phyloP scores from a whole-genome alignment of 2,888 invertebrate species.

The Synergus japonicus region DNA sequence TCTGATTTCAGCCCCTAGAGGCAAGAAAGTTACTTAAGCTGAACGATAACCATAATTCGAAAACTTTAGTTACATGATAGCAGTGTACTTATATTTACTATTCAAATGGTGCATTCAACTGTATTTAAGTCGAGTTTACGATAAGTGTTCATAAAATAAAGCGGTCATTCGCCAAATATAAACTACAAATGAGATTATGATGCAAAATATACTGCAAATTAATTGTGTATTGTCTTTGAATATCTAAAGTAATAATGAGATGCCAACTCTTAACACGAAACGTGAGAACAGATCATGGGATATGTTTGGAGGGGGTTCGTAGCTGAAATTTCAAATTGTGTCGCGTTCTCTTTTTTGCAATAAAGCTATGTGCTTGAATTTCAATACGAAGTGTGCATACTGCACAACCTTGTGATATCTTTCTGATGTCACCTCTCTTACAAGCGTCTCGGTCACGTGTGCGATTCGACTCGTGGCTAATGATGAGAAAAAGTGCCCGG shows the following conservation, averaged over 20 bases:
- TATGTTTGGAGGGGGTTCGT: background rate
- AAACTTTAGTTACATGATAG: slow-evolving; percentile 10
- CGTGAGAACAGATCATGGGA: slow-evolving; percentile 12
- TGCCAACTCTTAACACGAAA: background rate
- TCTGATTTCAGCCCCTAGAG: slow-evolving; percentile 20
- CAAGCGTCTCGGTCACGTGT: slow-evolving; percentile 19
- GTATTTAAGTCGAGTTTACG: background rate
- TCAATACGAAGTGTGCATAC: background rate
- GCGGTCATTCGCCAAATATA: background rate
- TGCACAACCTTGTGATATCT: slow-evolving; percentile 1
- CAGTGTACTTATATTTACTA: background rate
- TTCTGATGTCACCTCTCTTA: slow-evolving; percentile 16
- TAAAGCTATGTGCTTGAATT: slow-evolving; percentile 9
- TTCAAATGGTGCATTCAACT: background rate
- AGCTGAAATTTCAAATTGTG: background rate
- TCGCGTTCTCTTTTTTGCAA: slow-evolving; percentile 1
- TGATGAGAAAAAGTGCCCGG: slow-evolving; percentile 39
- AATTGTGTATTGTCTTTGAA: background rate
- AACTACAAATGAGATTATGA: background rate
- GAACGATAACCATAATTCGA: slow-evolving; percentile 16
- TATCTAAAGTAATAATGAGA: background rate
- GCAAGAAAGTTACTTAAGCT: slow-evolving; percentile 23
- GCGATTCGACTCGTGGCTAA: slow-evolving; percentile 39
- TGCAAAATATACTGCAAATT: background rate
- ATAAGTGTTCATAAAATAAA: background rate